phyloP scores from a whole-genome alignment of 2,797 vertebrate species.

The Dromococcyx pavoninus region DNA sequence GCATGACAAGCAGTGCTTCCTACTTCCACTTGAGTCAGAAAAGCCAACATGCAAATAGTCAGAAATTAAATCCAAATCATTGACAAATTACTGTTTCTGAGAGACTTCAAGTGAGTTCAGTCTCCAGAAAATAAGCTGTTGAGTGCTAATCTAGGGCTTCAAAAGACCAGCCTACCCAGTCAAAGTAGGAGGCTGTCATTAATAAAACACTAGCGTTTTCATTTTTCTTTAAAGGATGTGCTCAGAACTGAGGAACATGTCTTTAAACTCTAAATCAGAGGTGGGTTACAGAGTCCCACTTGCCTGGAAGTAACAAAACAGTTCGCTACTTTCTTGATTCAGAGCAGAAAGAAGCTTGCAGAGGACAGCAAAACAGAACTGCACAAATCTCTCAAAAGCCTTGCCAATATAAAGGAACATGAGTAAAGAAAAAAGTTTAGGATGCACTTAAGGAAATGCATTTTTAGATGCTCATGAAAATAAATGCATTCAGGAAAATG shows the following conservation, averaged over 20 bases:
- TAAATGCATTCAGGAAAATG: not conserved
- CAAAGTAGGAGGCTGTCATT: slow-evolving; percentile 43
- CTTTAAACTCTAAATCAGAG: not conserved
- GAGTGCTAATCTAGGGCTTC: not conserved
- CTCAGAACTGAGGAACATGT: not conserved
- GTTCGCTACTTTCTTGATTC: not conserved
- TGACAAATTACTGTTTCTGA: slow-evolving; percentile 40
- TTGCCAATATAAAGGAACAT: not conserved
- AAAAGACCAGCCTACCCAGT: slow-evolving; percentile 29
- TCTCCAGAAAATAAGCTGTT: slow-evolving; percentile 12
- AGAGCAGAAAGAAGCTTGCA: not conserved
- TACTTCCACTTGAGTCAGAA: slow-evolving; percentile 24
- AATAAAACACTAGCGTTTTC: slow-evolving; percentile 34
- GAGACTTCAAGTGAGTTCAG: not conserved
- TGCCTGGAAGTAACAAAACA: not conserved
- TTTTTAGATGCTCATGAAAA: not conserved
- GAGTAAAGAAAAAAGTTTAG: not conserved
- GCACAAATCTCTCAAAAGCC: not conserved
- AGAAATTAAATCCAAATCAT: slow-evolving; percentile 34
- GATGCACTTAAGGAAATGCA: not conserved
- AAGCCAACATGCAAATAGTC: slow-evolving; percentile 21
- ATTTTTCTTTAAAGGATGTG: slow-evolving; percentile 6
- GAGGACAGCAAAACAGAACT: not conserved
- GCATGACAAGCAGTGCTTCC: slow-evolving; percentile 13
- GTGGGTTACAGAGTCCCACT: not conserved